phyloP scores from a whole-genome alignment of 2,797 vertebrate genomes.

The Pseudochirops cupreus region DNA sequence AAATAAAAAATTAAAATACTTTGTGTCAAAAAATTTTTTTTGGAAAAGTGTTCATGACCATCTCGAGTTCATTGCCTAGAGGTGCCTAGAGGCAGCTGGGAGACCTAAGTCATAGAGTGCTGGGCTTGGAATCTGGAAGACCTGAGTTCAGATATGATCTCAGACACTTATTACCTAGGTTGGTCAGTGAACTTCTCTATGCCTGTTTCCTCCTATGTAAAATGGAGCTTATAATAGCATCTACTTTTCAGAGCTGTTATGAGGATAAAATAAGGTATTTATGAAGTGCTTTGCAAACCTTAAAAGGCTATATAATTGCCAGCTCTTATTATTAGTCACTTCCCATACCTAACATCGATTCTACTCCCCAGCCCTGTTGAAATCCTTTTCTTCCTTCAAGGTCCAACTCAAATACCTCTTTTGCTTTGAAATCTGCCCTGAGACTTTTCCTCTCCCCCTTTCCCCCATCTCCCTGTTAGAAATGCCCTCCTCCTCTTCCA shows the following conservation, averaged over 20 bases:
- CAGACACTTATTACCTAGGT: neutral
- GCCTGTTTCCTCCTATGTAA: neutral
- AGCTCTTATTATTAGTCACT: neutral
- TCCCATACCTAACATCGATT: neutral
- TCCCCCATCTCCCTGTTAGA: neutral
- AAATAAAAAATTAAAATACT: constrained; percentile 65
- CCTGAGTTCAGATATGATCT: neutral
- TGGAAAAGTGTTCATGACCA: neutral
- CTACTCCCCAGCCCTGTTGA: neutral
- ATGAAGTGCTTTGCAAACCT: neutral
- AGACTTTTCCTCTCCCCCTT: no score
- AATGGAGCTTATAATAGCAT: neutral
- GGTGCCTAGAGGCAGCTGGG: neutral
- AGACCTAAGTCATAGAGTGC: neutral
- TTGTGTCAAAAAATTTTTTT: constrained; percentile 1
- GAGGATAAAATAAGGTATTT: neutral
- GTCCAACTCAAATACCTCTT: neutral
- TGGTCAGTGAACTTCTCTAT: neutral
- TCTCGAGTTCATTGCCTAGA: neutral
- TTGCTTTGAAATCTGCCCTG: neutral
- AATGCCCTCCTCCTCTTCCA: neutral
- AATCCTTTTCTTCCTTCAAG: neutral
- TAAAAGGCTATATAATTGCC: neutral
- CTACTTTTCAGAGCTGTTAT: neutral
- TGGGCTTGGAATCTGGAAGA: neutral